Evolutionary conservation across 2,888 invertebrate species (phyloP).

Genomic region (Drosophila nr. perissopoda): DNA sequence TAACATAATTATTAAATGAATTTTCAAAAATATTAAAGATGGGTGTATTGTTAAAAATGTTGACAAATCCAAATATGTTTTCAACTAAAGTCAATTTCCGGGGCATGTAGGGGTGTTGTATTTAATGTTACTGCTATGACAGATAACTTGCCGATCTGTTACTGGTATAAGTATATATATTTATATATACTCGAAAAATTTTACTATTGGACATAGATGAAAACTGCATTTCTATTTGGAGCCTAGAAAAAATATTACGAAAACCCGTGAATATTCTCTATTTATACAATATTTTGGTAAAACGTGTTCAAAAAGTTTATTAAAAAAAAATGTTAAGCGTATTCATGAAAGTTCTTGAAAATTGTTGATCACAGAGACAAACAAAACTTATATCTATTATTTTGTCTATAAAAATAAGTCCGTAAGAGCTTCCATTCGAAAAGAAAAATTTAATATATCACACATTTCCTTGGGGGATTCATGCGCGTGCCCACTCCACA

Average conservation of each 20-base stretch:
- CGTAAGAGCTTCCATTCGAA: background rate
- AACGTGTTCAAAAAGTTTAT: background rate
- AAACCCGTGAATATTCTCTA: background rate
- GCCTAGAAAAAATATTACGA: background rate
- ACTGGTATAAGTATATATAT: background rate
- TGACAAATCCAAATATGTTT: background rate
- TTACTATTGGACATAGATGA: background rate
- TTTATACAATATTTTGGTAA: background rate
- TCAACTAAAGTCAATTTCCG: background rate
- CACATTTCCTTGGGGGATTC: conserved; percentile 79
- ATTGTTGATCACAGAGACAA: conserved; percentile 8
- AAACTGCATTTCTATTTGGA: background rate
- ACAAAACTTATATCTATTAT: background rate
- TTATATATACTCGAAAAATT: background rate
- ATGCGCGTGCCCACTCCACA: conserved; percentile 68
- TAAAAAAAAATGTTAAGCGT: background rate
- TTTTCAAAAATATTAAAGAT: background rate
- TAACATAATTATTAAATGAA: background rate
- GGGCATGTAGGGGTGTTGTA: background rate
- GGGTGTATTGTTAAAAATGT: background rate
- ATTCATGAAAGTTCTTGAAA: background rate
- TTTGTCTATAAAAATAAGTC: background rate
- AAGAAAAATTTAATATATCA: conserved; percentile 67
- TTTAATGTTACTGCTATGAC: background rate
- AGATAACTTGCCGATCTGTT: background rate